Evolutionary conservation across 2,113 vertebrate genomes (phyloP), one percentile per base, ranked within the genome.

Genomic region (Platichthys stellatus): DNA sequence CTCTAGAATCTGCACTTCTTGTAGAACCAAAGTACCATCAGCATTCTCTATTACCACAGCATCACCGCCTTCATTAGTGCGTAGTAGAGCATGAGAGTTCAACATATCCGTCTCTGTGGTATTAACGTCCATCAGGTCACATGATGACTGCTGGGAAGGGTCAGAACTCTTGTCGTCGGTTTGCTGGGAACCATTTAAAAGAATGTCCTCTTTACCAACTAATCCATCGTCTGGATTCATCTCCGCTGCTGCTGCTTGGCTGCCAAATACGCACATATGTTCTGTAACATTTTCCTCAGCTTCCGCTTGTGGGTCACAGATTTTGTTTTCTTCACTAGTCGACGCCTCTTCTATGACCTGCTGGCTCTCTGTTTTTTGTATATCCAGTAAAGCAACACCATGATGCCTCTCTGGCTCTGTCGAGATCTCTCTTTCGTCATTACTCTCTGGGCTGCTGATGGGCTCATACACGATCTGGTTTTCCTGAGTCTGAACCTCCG

Each of bases 381-480:
- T 26, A 56, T 90, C 76, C 54, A 85, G 61, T 31, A 88, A n/a
- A 63, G 88, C 76, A 14, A 84, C 4, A 1, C 65, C 69, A 15
- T 24, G 45, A 10, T 84, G 79, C 3, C 78, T 78, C 63, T 85
- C 78, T 43, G 70, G 47, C 4, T 38, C 64, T 24, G 74, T 21
- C 31, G 63, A 57, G 60, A 75, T 45, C 10, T 89, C 89, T 11
- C 72, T 43, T 8, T 73, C 92, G 12, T 64, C 80, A 47, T 21
- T 77, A 59, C 91, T 92, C 69, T 93, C 92, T 58, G 91, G 92
- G 51, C 92, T 92, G 24, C 92, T 93, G 56, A 93, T 92, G 12
- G 91, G 90, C 49, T 93, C 91, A 2, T 92, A 93, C 23, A 92
- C 91, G 0, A 92, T 85, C 76, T 89, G 85, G 73, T 77, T 81